Base-by-base conservation (phyloP, 2,113 vertebrate species). In the Mobula hypostoma region DNA sequence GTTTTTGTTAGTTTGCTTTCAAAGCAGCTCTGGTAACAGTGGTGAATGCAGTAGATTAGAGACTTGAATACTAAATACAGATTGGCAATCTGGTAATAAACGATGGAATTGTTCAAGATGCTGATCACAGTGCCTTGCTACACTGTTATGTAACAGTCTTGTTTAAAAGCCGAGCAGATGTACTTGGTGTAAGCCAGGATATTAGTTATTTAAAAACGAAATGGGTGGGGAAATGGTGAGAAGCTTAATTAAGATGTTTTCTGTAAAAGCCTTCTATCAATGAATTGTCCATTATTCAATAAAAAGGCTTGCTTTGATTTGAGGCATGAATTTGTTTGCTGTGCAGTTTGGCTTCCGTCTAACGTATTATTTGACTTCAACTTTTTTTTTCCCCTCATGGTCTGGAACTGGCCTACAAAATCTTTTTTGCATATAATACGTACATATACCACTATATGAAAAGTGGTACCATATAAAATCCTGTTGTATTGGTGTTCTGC, bases 221-320 rank as follows among this genome's bases (percentile, higher is more conserved):
- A 29, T 40, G 72, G 19, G 5, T 24, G 19, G 72, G 72, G 21
- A 24, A 1, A 5, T 74, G 79, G 79, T 48, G 72, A 93, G 19
- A 93, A 93, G 74, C 74, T 74, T 93, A 93, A 76, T 93, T 74
- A 56, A 27, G n/a, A 56, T 93, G 91, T 74, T 93, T 93, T 36
- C 40, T 29, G 21, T 40, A 29, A 32, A 93, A 56, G 74, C 74
- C 40, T 72, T 92, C 66, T 68, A 74, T 93, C 72, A 48, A 27
- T 48, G 8, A 27, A 40, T 74, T 74, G 24, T 74, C 48, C 19
- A 70, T 29, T 24, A 32, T 72, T 29, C 36, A 93, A 56, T 74
- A 2, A 40, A 48, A 93, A 56, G 36, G 36, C 24, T 76, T 56
- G 11, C 32, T 40, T 93, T 74, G 91, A 93, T 56, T 93, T 76